Percentiles rank a stretch among this genome's conserved stretches.
phyloP scores from a whole-genome alignment of 2,797 vertebrate genomes.

The Ceryle rudis region DNA sequence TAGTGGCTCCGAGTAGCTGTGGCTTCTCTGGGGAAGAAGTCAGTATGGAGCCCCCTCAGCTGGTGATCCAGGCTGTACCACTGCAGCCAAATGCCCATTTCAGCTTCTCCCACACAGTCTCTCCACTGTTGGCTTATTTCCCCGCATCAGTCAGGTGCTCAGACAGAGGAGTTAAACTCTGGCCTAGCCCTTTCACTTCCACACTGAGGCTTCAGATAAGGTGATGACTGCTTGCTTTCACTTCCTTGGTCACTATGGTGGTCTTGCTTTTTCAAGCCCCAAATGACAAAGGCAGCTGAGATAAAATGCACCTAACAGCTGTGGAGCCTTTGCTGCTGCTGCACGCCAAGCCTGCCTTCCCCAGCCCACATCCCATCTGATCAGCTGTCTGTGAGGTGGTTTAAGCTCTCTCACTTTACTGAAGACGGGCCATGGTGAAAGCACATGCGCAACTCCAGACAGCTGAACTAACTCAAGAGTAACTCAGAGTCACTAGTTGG shows the following conservation, averaged over 20 bases:
- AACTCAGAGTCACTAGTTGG: background rate
- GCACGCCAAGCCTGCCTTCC: background rate
- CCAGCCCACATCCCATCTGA: background rate
- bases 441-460: fast-evolving
- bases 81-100: background rate
- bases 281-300: background rate
- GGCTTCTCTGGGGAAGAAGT: background rate
- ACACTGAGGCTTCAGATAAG: background rate
- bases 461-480: background rate
- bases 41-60: fast-evolving
- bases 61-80: fast-evolving
- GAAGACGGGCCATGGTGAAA: fast-evolving
- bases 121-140: fast-evolving
- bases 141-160: fast-evolving
- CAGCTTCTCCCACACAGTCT: background rate
- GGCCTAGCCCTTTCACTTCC: background rate
- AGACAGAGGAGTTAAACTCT: background rate
- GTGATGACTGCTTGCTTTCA: background rate
- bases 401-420: background rate
- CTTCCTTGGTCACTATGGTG: background rate
- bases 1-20: background rate
- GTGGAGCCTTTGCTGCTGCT: background rate
- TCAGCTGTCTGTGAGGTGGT: background rate
- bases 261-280: background rate
- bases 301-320: fast-evolving